phyloP scores from a whole-genome alignment of 2,113 vertebrate genomes.

The Antennarius striatus region DNA sequence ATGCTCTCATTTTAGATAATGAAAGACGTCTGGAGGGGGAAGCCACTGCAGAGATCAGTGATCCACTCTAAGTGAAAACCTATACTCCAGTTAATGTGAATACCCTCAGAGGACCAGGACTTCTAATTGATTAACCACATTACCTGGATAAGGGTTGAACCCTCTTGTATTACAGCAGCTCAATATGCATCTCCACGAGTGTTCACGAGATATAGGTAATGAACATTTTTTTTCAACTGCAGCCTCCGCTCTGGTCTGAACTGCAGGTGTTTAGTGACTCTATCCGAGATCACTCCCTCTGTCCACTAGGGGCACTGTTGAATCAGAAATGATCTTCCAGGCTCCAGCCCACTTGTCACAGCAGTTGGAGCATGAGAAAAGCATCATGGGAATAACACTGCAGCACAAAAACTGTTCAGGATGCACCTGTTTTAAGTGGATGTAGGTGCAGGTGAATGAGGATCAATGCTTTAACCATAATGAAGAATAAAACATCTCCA shows the following conservation, averaged over 20 bases:
- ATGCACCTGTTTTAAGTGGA: constrained; percentile 33
- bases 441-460: constrained; percentile 32
- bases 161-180: constrained; percentile 63
- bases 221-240: constrained; percentile 48
- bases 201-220: constrained; percentile 54
- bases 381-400: constrained; percentile 34
- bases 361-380: constrained; percentile 50
- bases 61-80: constrained; percentile 81
- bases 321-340: constrained; percentile 56
- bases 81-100: constrained; percentile 81
- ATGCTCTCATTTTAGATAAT: constrained; percentile 77
- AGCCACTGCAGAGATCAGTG: constrained; percentile 74
- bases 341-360: constrained; percentile 36
- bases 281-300: constrained; percentile 15
- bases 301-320: constrained; percentile 78
- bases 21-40: constrained; percentile 75
- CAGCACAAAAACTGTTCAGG: constrained; percentile 35
- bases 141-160: constrained; percentile 74
- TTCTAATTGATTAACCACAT: constrained; percentile 79
- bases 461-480: constrained; percentile 27
- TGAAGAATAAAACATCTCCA: constrained; percentile 31
- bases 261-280: constrained; percentile 56
- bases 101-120: constrained; percentile 70
- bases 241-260: constrained; percentile 46
- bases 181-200: constrained; percentile 53